Conservation (phyloP, 1,140 invertebrate species). For the Tetraneura akinire region DNA sequence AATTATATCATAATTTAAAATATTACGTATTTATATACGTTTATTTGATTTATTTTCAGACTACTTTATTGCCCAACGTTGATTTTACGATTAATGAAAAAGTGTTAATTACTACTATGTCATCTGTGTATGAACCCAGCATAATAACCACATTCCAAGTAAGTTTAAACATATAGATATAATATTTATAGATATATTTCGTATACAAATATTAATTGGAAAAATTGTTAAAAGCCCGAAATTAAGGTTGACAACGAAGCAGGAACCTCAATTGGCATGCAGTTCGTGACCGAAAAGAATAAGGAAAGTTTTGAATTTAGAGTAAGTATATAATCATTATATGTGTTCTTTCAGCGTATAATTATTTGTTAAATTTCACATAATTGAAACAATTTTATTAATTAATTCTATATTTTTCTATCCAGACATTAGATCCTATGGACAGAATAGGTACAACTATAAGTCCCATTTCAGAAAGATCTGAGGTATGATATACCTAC, state of each 20-base stretch:
- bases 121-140: background rate
- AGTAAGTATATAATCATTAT: conserved; percentile 12
- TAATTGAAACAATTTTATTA: background rate
- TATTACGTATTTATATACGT: background rate
- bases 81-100: background rate
- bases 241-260: background rate
- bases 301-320: background rate
- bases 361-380: background rate
- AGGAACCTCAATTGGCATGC: conserved; percentile 11
- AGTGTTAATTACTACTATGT: background rate
- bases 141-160: background rate
- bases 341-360: background rate
- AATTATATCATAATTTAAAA: too few relatives aligned
- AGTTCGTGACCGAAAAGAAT: conserved; percentile 28
- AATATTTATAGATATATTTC: too few relatives aligned
- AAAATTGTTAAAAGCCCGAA: background rate
- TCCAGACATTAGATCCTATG: conserved; percentile 6
- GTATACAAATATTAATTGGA: background rate
- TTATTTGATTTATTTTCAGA: background rate
- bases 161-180: too few relatives aligned
- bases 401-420: background rate
- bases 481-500: conserved; percentile 11
- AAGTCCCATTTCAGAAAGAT: background rate
- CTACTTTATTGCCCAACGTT: background rate
- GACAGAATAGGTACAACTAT: background rate